These are phyloP conservation scores for Pachycephus smyrnensis DNA, from an alignment of 2,888 invertebrate genomes.

Conservation along the genomic window DNA sequence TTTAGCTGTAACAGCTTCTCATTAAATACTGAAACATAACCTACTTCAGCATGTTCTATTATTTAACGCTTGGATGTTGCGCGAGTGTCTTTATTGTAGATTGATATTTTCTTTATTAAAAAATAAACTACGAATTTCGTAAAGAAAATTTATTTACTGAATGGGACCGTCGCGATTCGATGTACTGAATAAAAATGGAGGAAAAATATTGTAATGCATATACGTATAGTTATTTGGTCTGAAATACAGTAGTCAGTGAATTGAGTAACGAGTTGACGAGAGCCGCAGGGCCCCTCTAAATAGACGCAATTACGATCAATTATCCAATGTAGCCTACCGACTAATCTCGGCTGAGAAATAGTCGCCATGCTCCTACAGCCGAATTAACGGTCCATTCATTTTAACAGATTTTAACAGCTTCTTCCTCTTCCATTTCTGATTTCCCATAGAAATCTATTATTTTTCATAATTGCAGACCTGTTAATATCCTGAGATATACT, in stretches of 20 bases:
- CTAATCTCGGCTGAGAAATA: conserved; percentile 35
- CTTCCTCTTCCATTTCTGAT: background rate
- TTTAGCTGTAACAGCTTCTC: background rate
- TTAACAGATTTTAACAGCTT: background rate
- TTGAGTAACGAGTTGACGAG: background rate
- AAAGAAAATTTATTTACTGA: background rate
- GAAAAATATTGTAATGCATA: background rate
- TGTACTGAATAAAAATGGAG: background rate
- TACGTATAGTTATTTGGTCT: background rate
- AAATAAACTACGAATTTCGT: background rate
- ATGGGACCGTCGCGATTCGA: background rate
- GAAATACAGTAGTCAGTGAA: background rate
- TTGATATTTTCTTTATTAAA: background rate
- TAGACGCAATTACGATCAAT: conserved; percentile 47
- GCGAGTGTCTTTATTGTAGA: background rate
- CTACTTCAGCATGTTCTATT: background rate
- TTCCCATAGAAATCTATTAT: background rate
- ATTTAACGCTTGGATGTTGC: background rate
- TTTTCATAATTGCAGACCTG: background rate
- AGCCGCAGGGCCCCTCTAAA: conserved; percentile 25
- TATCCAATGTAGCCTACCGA: conserved; percentile 38
- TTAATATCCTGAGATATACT: background rate
- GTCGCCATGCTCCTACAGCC: background rate
- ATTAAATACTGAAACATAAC: background rate
- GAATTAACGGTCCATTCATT: background rate